Evolutionary conservation across 2,113 vertebrate species (phyloP).

Genomic region (Pseudorhombus dupliciocellatus): DNA sequence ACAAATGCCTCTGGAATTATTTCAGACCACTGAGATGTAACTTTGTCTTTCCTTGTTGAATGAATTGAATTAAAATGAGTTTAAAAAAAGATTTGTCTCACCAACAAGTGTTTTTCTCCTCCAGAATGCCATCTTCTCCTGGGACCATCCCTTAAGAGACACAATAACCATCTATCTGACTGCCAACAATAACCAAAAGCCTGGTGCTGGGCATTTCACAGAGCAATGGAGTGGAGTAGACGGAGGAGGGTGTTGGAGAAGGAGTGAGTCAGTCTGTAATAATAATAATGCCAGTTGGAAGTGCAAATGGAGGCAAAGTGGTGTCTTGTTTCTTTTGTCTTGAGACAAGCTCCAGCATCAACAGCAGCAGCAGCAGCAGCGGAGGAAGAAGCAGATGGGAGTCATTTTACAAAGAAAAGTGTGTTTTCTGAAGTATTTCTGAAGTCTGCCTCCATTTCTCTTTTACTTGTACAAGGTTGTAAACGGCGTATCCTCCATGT

Average conservation of each 20-base stretch:
- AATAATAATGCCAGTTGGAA: background rate
- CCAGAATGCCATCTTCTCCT: constrained; percentile 75
- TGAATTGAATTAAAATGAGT: background rate
- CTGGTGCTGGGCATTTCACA: background rate
- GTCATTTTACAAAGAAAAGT: background rate
- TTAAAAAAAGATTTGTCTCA: constrained; percentile 17
- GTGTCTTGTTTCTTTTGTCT: constrained; percentile 16
- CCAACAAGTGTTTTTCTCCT: constrained; percentile 49
- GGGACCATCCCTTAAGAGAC: constrained; percentile 57
- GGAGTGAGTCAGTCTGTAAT: background rate
- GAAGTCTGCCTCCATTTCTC: background rate
- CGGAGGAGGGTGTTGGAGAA: background rate
- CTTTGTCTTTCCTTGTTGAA: no score
- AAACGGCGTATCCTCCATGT: constrained; percentile 33
- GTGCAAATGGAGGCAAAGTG: background rate
- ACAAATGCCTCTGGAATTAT: constrained; percentile 5
- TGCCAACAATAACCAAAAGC: no score
- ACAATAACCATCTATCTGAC: background rate
- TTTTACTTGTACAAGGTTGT: constrained; percentile 54
- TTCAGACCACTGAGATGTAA: background rate
- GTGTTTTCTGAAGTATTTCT: background rate
- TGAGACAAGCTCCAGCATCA: constrained; percentile 19
- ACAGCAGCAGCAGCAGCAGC: background rate
- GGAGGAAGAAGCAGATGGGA: no score
- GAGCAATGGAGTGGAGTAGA: background rate